phyloP scores from a whole-genome alignment of 53 echinoderm and acorn worm genomes.

The Luidia sarsii region DNA sequence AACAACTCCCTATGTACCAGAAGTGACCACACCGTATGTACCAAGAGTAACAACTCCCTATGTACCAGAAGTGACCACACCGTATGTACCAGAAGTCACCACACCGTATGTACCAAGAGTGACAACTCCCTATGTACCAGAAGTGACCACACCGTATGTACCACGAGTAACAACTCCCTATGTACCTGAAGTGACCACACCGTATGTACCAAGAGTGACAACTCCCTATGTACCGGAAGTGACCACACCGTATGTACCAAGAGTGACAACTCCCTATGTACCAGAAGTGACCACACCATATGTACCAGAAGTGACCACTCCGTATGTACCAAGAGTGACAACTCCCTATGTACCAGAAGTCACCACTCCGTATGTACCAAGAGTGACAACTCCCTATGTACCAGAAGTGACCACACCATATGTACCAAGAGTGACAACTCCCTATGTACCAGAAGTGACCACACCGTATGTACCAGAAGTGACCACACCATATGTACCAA shows the following conservation, averaged over 20 bases:
- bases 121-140: not conserved
- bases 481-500: not conserved
- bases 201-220: too few relatives aligned
- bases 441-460: not conserved
- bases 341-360: not conserved
- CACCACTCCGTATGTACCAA: not conserved
- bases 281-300: conserved; percentile 5
- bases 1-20: not conserved
- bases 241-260: conserved; percentile 6
- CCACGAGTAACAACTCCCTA: conserved; percentile 1
- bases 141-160: conserved; percentile 8
- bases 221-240: too few relatives aligned
- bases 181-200: conserved; percentile 17
- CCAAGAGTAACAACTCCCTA: conserved; percentile 6
- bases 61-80: conserved; percentile 16
- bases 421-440: not conserved
- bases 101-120: not conserved
- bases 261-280: not conserved
- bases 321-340: conserved; percentile 11
- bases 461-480: conserved; percentile 6
- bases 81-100: not conserved
- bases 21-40: not conserved
- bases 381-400: not conserved
- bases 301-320: not conserved
- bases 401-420: not conserved